A percentile compares a stretch with the other conserved stretches of the same genome.
Evolutionary conservation across 2,113 vertebrate genomes (phyloP).

Genomic region (Octodon degus): DNA sequence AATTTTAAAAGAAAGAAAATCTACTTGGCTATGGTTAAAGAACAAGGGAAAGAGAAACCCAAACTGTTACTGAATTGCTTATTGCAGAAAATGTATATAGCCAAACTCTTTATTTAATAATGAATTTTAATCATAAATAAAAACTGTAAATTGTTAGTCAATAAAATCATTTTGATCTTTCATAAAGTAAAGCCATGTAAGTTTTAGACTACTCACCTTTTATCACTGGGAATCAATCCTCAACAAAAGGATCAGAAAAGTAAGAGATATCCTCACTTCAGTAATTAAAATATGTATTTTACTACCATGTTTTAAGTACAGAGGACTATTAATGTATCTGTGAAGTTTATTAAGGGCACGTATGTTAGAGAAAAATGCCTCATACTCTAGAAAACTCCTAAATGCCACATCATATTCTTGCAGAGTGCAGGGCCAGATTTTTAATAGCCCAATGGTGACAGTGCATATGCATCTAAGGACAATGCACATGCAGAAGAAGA

Average conservation of each 20-base stretch:
- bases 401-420: slow-evolving; percentile 72
- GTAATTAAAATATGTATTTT: background rate
- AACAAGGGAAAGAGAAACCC: background rate
- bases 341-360: slow-evolving; percentile 16
- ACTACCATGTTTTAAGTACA: background rate
- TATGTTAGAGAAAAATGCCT: slow-evolving; percentile 48
- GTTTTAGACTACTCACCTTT: background rate
- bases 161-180: background rate
- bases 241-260: background rate
- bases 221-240: background rate
- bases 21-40: background rate
- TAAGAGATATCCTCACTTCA: background rate
- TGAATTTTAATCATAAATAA: slow-evolving; percentile 38
- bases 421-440: slow-evolving; percentile 79
- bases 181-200: background rate
- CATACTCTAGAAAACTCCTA: slow-evolving; percentile 63
- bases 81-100: background rate
- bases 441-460: slow-evolving; percentile 83
- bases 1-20: background rate
- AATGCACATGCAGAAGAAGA: slow-evolving; percentile 84
- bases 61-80: background rate
- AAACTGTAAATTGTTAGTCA: background rate
- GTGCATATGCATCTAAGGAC: slow-evolving; percentile 82
- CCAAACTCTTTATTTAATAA: background rate
- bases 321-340: slow-evolving; percentile 12